Evolutionary conservation across 2,797 vertebrate species (phyloP).

Genomic region (Okamejei kenojei): DNA sequence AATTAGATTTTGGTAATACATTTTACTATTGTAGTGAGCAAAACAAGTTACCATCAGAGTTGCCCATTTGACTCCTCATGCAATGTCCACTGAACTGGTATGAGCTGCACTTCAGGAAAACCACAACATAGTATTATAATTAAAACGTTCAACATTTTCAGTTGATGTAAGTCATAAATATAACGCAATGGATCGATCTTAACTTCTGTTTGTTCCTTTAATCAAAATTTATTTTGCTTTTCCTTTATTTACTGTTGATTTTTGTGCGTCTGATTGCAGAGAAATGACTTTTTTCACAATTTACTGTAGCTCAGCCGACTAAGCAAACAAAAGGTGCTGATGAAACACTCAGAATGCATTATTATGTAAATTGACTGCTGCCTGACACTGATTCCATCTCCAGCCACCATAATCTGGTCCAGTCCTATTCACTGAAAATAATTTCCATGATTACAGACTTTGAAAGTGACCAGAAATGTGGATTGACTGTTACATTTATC

Average conservation of each 20-base stretch:
- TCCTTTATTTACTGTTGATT: conserved; percentile 71
- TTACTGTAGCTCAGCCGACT: conserved; percentile 76
- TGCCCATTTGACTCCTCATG: not conserved
- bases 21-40: not conserved
- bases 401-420: conserved; percentile 71
- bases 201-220: conserved; percentile 52
- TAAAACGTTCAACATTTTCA: conserved; percentile 29
- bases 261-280: conserved; percentile 68
- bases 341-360: conserved; percentile 80
- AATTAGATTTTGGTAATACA: not conserved
- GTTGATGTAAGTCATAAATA: conserved; percentile 12
- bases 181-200: conserved; percentile 46
- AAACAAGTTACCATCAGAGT: not conserved
- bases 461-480: conserved; percentile 70
- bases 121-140: not conserved
- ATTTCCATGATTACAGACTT: conserved; percentile 89
- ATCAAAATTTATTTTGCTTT: conserved; percentile 66
- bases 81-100: not conserved
- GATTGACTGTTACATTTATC: conserved; percentile 75
- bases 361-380: conserved; percentile 87
- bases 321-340: conserved; percentile 86
- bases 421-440: conserved; percentile 83
- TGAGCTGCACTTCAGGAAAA: conserved; percentile 1
- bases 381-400: conserved; percentile 76
- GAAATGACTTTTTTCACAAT: conserved; percentile 81